Conservation (phyloP, 2,113 vertebrate species). For the Apteryx mantelli region DNA sequence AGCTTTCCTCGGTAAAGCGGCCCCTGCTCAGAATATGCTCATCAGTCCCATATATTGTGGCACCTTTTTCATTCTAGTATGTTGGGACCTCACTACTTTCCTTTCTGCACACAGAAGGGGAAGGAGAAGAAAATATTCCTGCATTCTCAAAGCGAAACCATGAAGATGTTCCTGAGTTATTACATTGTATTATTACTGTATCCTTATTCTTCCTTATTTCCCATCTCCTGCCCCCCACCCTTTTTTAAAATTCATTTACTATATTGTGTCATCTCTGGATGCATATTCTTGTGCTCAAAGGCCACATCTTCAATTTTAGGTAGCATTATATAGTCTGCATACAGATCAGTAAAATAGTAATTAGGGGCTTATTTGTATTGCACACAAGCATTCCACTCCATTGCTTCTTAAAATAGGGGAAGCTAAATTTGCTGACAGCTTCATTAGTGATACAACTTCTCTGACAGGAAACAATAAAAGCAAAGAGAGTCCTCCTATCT, state of each 20-base stretch:
- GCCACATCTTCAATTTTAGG: background rate
- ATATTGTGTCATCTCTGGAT: background rate
- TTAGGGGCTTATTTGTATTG: background rate
- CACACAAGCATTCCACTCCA: background rate
- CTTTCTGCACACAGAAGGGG: background rate
- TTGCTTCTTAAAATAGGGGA: background rate
- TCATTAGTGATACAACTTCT: background rate
- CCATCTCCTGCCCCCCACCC: background rate
- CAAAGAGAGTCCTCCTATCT: background rate
- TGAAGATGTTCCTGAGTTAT: background rate
- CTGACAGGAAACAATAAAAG: slow-evolving; percentile 25
- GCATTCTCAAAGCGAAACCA: background rate
- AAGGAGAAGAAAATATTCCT: background rate
- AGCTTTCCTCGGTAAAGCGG: background rate
- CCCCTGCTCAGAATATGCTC: background rate
- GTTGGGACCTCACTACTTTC: background rate
- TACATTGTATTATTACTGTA: background rate
- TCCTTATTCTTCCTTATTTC: background rate
- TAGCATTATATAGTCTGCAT: background rate
- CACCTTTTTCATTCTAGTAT: background rate
- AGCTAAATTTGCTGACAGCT: slow-evolving; percentile 1
- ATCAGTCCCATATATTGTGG: background rate
- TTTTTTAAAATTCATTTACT: background rate
- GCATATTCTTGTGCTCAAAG: background rate
- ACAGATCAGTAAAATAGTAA: background rate